Evolutionary conservation across 2,113 vertebrate genomes (phyloP).

Genomic region (Myrmecophaga tridactyla): DNA sequence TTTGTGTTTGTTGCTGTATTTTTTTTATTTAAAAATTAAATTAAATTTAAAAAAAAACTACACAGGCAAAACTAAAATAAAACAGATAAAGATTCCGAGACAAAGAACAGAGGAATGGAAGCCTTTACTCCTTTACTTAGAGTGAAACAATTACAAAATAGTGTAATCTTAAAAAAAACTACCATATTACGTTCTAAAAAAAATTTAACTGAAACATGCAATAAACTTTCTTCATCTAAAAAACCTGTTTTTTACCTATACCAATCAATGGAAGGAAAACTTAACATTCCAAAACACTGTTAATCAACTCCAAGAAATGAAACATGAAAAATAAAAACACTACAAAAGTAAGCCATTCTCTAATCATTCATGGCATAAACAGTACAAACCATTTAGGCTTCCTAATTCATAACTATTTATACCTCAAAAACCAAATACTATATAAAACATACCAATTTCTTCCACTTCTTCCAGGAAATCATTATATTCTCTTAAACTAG

Average conservation of each 20-base stretch:
- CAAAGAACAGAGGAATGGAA: too few species aligned
- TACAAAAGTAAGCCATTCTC: conserved; percentile 26
- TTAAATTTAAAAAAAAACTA: too few species aligned
- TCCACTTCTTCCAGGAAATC: conserved; percentile 97
- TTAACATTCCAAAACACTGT: conserved; percentile 53
- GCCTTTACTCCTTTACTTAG: too few species aligned
- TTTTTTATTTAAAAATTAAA: too few species aligned
- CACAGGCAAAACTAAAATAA: too few species aligned
- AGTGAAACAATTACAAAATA: too few species aligned
- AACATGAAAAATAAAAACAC: conserved; percentile 45
- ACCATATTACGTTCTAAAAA: conserved; percentile 75
- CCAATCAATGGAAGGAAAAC: conserved; percentile 27
- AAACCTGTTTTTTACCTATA: conserved; percentile 56
- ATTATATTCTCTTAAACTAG: conserved; percentile 93
- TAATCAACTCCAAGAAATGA: conserved; percentile 51
- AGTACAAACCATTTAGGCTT: conserved; percentile 1
- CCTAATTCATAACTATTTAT: neutral
- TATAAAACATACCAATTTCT: conserved; percentile 91
- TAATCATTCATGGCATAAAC: conserved; percentile 44
- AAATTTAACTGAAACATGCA: conserved; percentile 31
- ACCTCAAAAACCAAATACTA: conserved; percentile 41
- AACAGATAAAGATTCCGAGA: too few species aligned
- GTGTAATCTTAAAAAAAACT: conserved; percentile 37
- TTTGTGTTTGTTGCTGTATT: too few species aligned
- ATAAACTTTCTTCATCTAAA: conserved; percentile 69